These are phyloP conservation scores for Protophormia terraenovae DNA, from an alignment of 2,888 invertebrate species.

Conservation along the genomic window DNA sequence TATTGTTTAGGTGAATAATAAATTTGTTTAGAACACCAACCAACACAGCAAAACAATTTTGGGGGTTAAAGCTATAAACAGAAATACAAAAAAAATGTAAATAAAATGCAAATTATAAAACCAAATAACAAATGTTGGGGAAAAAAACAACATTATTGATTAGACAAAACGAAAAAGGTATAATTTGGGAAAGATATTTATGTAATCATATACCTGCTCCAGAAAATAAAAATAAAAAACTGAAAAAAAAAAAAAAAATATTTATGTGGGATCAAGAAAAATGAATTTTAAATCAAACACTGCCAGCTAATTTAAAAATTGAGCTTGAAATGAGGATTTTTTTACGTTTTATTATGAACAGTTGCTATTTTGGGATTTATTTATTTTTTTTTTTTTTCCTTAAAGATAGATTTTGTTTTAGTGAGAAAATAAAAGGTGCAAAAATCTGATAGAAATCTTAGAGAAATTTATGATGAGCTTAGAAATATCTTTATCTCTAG, in stretches of 20 bases:
- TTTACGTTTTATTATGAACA: background rate
- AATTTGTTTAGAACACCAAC: conserved; percentile 2
- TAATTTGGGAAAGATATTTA: conserved; percentile 1
- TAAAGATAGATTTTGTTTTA: conserved; percentile 11
- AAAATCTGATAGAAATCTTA: conserved; percentile 74
- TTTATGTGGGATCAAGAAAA: conserved; percentile 48
- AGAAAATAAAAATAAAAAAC: background rate
- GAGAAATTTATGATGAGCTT: conserved; percentile 78
- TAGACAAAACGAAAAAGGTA: conserved; percentile 40
- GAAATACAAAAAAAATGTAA: conserved; percentile 20
- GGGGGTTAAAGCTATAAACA: background rate
- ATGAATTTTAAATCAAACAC: background rate
- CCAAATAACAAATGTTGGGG: background rate
- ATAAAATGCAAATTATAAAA: conserved; percentile 44
- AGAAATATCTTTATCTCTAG: conserved; percentile 76
- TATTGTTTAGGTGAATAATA: background rate
- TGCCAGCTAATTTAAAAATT: background rate
- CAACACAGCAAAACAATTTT: background rate
- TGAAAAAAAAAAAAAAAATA: background rate
- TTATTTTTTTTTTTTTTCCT: too few relatives aligned
- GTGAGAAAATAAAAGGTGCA: conserved; percentile 59
- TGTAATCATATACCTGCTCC: conserved; percentile 17
- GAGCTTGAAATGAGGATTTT: background rate
- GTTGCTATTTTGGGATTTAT: conserved; percentile 23
- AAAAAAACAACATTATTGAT: conserved; percentile 23